Conservation (phyloP, 2,888 invertebrate genomes). For the Lottia scabra region DNA sequence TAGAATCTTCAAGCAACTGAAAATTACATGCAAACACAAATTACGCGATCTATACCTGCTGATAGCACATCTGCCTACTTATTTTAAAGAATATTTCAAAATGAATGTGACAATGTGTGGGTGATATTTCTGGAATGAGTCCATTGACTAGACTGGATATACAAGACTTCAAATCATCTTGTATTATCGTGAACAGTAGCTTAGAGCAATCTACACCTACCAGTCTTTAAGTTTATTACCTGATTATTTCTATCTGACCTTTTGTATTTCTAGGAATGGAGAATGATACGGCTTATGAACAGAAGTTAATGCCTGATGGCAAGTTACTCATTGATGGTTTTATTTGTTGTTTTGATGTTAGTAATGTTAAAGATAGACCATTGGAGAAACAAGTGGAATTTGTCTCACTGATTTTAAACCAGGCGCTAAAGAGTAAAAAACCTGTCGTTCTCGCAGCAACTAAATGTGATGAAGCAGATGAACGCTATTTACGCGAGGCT, state of each 20-base stretch:
- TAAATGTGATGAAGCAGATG: constrained; percentile 93
- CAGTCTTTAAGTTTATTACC: neutral
- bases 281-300: constrained; percentile 94
- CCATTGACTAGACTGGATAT: too few relatives aligned
- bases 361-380: constrained; percentile 89
- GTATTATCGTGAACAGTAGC: too few relatives aligned
- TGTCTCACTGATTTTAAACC: constrained; percentile 81
- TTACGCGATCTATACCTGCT: too few relatives aligned
- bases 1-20: too few relatives aligned
- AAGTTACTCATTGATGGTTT: constrained; percentile 94
- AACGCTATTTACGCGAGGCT: constrained; percentile 79
- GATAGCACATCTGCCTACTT: too few relatives aligned
- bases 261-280: constrained; percentile 79
- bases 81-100: too few relatives aligned
- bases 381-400: constrained; percentile 85
- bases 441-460: constrained; percentile 94
- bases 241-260: constrained; percentile 3
- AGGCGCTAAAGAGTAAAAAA: constrained; percentile 91
- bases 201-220: too few relatives aligned
- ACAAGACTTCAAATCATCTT: too few relatives aligned
- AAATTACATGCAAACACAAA: too few relatives aligned
- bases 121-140: too few relatives aligned
- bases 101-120: too few relatives aligned
- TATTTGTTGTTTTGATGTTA: constrained; percentile 95
- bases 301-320: constrained; percentile 85